Conservation (phyloP, 92 coral and sea anemone species). For the Epizoanthus fatuus region DNA sequence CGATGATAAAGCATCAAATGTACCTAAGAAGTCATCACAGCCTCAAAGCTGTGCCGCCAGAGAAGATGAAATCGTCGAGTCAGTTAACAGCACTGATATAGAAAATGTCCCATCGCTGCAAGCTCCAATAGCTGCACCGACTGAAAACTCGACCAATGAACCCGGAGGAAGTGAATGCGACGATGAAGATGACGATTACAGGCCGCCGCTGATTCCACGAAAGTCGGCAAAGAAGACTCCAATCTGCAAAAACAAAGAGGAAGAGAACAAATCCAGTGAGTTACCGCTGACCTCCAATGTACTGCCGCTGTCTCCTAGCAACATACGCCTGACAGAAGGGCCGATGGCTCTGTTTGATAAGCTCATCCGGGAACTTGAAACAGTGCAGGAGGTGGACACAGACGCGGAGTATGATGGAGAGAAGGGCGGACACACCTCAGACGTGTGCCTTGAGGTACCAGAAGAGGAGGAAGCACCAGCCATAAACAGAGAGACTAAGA, state of each 20-base stretch:
- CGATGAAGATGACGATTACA: constrained; percentile 14
- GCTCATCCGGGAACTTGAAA: constrained; percentile 50
- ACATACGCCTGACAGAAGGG: constrained; percentile 12
- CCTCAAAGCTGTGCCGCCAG: not conserved
- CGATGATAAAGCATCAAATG: not conserved
- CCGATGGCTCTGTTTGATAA: constrained; percentile 20
- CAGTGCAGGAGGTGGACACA: constrained; percentile 36
- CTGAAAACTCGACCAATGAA: not conserved
- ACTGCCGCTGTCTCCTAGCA: not conserved
- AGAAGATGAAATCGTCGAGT: not conserved
- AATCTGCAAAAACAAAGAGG: constrained; percentile 2
- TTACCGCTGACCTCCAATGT: not conserved
- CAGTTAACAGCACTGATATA: not conserved
- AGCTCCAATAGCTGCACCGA: not conserved
- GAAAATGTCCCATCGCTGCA: constrained; percentile 6
- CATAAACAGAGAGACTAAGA: constrained; percentile 30
- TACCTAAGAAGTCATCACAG: not conserved
- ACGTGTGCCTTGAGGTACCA: not conserved
- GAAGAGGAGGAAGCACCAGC: not conserved
- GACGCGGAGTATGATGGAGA: constrained; percentile 16
- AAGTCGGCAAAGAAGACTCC: constrained; percentile 3
- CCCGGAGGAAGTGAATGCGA: not conserved
- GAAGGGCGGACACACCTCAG: not conserved
- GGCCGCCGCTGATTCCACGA: constrained; percentile 37
- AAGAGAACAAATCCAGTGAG: not conserved